Evolutionary conservation across 2,888 invertebrate species (phyloP).

Genomic region (Ecliptopera silaceata): DNA sequence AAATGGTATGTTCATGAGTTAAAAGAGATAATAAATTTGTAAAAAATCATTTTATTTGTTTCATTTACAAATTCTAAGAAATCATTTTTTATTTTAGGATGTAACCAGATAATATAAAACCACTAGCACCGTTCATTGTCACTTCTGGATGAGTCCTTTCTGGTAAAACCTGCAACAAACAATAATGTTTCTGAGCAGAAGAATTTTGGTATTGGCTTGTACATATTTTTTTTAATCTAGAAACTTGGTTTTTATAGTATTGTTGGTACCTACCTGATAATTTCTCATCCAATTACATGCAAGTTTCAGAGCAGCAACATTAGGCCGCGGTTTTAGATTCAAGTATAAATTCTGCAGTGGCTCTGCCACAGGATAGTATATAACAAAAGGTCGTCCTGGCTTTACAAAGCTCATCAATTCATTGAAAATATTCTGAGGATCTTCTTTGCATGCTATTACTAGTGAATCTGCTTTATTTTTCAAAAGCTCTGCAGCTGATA

Average conservation of each 20-base stretch:
- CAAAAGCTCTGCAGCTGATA: conserved; percentile 85
- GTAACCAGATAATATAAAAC: conserved; percentile 92
- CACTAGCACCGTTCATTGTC: conserved; percentile 93
- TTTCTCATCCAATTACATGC: conserved; percentile 94
- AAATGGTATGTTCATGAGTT: conserved; percentile 64
- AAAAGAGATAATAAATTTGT: conserved; percentile 63
- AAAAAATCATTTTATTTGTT: conserved; percentile 42
- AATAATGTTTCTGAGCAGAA: not conserved
- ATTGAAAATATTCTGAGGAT: conserved; percentile 91
- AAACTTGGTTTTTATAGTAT: not conserved
- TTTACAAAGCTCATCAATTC: conserved; percentile 90
- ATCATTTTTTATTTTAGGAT: conserved; percentile 63
- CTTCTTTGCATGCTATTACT: conserved; percentile 91
- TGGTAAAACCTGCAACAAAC: conserved; percentile 81
- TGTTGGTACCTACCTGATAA: conserved; percentile 88
- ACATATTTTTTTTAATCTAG: not conserved
- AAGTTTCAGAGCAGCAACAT: conserved; percentile 89
- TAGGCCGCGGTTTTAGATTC: conserved; percentile 87
- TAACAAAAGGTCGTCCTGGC: conserved; percentile 92
- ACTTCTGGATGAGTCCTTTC: conserved; percentile 98
- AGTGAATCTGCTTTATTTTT: conserved; percentile 88
- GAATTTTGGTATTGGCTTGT: not conserved
- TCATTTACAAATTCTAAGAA: conserved; percentile 30
- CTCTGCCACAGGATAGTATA: conserved; percentile 92
- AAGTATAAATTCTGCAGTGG: conserved; percentile 93